Base-by-base conservation (phyloP, 2,797 vertebrate species). In the Buceros bicornis region DNA sequence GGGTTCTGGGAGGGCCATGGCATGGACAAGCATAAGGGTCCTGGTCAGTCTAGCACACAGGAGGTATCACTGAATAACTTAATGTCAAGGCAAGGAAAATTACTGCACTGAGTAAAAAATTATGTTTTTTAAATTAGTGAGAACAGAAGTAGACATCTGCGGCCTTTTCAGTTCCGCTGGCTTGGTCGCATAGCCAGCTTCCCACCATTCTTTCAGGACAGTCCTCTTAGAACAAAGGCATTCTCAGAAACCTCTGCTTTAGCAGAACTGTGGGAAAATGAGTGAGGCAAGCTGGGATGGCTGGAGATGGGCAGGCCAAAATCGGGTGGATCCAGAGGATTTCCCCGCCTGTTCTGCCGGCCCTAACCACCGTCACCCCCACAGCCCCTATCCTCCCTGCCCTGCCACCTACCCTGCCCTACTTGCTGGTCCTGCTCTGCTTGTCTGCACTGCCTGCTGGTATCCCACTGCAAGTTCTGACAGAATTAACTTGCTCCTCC, bases 51-150 rank as follows among this genome's bases (percentile, higher is more conserved):
- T 48, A 43, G 54, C 65, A 54, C 53, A 51, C 6, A 10, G 72
- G 54, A 87, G 16, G 14, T 48, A 51, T 0, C 42, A 16, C 51
- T 58, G 43, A 84, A 24, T 72, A 82, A 82, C 42, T 58, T 70
- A 45, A 66, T 24, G 28, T 8, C 40, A 37, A 66, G 45, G 7
- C 62, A 79, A 65, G 50, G 42, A 80, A 79, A 90, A 40, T 19
- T 74, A 61, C 16, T 66, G 18, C 13, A n/a, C 7, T 62, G 58
- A 72, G 15, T 67, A 24, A 72, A 82, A 88, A 81, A 40, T 7
- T 0, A 0, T 1, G 1, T 7, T 25, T 82, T 82, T 56, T 2
- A 11, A 57, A 76, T n/a, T 40, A 50, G 31, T 31, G 22, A 72
- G 7, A 81, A 29, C 45, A 82, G 66, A 69, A 65, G 8, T 13